phyloP scores from a whole-genome alignment of 2,888 invertebrate species.

The Neoascia interrupta region DNA sequence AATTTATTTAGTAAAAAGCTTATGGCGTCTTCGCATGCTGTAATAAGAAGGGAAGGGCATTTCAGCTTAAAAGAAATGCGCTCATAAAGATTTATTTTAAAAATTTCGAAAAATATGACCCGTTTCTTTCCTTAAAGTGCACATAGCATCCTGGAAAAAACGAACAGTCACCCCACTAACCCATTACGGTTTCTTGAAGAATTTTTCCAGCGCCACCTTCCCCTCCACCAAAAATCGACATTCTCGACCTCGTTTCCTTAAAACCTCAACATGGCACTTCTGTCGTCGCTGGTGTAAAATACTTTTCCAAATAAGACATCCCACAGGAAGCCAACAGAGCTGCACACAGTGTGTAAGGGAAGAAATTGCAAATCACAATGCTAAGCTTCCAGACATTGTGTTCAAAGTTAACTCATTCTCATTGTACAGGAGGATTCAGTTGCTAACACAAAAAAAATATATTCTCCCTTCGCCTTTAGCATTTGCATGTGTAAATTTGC shows the following conservation, averaged over 20 bases:
- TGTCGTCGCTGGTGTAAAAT: conserved; percentile 32
- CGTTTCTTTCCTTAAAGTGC: no score
- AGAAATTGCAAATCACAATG: conserved; percentile 52
- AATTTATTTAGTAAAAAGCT: no score
- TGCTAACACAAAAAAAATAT: neutral
- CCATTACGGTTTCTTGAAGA: conserved; percentile 23
- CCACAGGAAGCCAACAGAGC: neutral
- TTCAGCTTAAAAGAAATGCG: no score
- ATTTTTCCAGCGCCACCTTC: no score
- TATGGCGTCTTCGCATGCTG: no score
- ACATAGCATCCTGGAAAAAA: no score
- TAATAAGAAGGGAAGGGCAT: no score
- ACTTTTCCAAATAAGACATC: conserved; percentile 16
- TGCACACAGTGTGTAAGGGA: neutral
- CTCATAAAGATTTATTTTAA: no score
- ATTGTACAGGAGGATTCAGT: conserved; percentile 31
- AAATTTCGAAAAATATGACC: no score
- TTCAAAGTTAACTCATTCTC: conserved; percentile 46
- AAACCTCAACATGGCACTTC: conserved; percentile 27
- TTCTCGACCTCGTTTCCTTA: conserved; percentile 53
- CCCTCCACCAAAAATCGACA: conserved; percentile 44
- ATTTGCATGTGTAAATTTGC: conserved; percentile 53
- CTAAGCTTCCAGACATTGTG: conserved; percentile 57
- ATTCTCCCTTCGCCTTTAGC: neutral
- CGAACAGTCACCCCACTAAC: conserved; percentile 16